These are phyloP conservation scores for Geotrupes spiniger DNA, from an alignment of 2,888 invertebrate genomes.

Conservation along the genomic window DNA sequence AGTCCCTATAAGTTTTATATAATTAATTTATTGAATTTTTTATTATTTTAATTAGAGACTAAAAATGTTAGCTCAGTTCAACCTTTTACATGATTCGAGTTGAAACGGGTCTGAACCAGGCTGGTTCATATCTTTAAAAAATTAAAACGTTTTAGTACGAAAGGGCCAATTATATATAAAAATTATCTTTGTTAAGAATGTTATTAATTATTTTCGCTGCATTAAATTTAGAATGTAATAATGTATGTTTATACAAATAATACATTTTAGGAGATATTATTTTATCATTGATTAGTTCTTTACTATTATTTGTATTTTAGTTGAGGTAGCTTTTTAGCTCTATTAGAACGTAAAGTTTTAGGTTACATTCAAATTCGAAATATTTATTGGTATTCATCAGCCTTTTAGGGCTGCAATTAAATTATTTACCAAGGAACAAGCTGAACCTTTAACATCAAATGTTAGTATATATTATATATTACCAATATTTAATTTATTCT, in stretches of 20 bases:
- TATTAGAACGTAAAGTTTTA: slow-evolving; percentile 69
- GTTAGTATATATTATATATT: slow-evolving; percentile 60
- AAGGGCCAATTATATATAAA: slow-evolving; percentile 67
- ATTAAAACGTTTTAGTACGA: slow-evolving; percentile 69
- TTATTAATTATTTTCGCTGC: slow-evolving; percentile 61
- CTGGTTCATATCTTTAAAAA: slow-evolving; percentile 77
- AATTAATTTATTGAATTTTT: slow-evolving; percentile 27
- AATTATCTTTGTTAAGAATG: slow-evolving; percentile 50
- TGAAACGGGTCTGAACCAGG: slow-evolving; percentile 83
- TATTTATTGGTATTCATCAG: slow-evolving; percentile 61
- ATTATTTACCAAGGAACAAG: slow-evolving; percentile 66
- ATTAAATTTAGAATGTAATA: slow-evolving; percentile 69
- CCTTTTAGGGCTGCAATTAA: slow-evolving; percentile 73
- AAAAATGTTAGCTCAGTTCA: slow-evolving; percentile 75
- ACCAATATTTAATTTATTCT: slow-evolving; percentile 58
- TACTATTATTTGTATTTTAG: slow-evolving; percentile 60
- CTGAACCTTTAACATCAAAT: slow-evolving; percentile 59
- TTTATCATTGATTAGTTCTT: slow-evolving; percentile 36
- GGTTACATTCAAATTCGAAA: slow-evolving; percentile 72
- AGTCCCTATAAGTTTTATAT: slow-evolving; percentile 74
- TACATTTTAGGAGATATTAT: slow-evolving; percentile 59
- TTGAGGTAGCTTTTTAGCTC: slow-evolving; percentile 70
- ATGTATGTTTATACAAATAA: slow-evolving; percentile 56
- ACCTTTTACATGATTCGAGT: slow-evolving; percentile 88
- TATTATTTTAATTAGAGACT: slow-evolving; percentile 59